These are phyloP conservation scores for Neuroscelio doddi DNA, from an alignment of 2,888 invertebrate species.

Conservation along the genomic window DNA sequence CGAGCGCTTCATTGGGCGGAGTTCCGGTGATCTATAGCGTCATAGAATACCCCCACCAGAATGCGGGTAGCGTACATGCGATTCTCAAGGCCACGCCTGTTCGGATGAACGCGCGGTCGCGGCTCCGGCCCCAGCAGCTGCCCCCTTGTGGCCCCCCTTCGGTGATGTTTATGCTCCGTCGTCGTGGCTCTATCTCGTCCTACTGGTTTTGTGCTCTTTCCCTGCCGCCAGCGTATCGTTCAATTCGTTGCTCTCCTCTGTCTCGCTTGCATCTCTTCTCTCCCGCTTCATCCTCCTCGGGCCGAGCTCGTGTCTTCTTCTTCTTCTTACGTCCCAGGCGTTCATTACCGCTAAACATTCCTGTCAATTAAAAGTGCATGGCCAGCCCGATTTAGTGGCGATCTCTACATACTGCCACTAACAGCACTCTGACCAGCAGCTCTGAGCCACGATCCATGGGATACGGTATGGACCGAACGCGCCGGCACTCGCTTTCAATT, in stretches of 20 bases:
- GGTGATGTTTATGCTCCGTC: conserved; percentile 67
- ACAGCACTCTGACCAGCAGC: conserved; percentile 28
- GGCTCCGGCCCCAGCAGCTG: conserved; percentile 51
- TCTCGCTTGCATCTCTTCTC: conserved; percentile 23
- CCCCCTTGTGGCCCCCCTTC: conserved; percentile 44
- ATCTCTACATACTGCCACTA: conserved; percentile 45
- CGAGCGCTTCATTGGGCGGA: conserved; percentile 57
- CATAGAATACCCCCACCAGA: conserved; percentile 68
- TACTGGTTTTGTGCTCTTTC: conserved; percentile 47
- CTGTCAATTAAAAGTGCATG: conserved; percentile 70
- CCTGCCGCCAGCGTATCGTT: conserved; percentile 31
- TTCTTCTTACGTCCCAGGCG: conserved; percentile 55
- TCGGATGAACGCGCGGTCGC: conserved; percentile 63
- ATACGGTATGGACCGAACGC: conserved; percentile 31
- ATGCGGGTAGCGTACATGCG: conserved; percentile 50
- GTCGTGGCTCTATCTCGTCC: conserved; percentile 67
- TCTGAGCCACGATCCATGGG: conserved; percentile 33
- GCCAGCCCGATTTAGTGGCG: conserved; percentile 63
- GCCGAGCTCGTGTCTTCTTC: conserved; percentile 46
- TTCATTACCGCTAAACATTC: conserved; percentile 70
- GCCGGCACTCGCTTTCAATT: conserved; percentile 50
- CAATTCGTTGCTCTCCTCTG: conserved; percentile 45
- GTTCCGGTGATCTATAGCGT: conserved; percentile 71
- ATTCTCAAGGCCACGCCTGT: conserved; percentile 65
- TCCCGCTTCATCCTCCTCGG: conserved; percentile 34